Percentiles rank a stretch among this genome's conserved stretches.
phyloP scores from a whole-genome alignment of 2,797 vertebrate genomes.

The Neopelma chrysocephalum region DNA sequence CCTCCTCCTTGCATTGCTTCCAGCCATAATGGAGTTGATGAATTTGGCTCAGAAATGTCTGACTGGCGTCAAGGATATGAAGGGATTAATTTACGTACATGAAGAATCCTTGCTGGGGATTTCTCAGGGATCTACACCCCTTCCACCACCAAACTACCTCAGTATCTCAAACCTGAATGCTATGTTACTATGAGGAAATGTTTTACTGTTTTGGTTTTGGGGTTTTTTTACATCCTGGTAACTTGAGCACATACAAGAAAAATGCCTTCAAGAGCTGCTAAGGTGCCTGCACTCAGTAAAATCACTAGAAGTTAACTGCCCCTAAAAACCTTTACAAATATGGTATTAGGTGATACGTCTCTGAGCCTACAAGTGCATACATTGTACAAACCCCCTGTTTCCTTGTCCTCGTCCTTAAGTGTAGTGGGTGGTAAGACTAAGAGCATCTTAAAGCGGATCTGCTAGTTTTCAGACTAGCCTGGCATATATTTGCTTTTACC shows the following conservation, averaged over 20 bases:
- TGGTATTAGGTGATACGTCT: accelerated
- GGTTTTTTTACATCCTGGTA: neutral
- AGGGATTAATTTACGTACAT: neutral
- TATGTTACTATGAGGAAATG: neutral
- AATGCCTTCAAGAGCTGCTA: neutral
- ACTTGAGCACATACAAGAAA: neutral
- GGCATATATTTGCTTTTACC: neutral
- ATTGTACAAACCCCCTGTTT: neutral
- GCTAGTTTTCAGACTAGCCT: neutral
- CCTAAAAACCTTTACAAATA: neutral
- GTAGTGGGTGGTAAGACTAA: neutral
- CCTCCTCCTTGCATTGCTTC: neutral
- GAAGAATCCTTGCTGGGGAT: neutral
- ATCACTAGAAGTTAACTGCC: neutral
- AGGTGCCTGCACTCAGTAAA: neutral
- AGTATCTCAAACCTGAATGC: neutral
- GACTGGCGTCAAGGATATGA: neutral
- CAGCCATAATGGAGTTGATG: neutral
- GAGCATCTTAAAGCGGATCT: neutral
- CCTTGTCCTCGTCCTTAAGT: neutral
- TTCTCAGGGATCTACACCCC: neutral
- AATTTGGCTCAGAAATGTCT: neutral
- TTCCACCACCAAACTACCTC: neutral
- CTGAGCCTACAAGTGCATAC: neutral
- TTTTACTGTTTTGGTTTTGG: neutral